phyloP scores from a whole-genome alignment of 2,113 vertebrate genomes.

The Scomber colias region DNA sequence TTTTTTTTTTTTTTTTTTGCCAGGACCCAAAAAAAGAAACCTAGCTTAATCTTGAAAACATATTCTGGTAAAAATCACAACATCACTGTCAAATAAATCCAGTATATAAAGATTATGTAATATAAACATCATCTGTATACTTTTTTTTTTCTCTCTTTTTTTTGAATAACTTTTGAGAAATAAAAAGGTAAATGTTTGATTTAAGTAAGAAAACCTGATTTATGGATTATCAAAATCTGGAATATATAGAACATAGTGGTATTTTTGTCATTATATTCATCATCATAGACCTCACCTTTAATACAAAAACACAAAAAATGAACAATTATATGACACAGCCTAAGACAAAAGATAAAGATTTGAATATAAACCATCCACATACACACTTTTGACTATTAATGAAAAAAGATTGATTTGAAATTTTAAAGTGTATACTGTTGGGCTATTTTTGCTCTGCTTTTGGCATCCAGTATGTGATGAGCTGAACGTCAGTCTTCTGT shows the following conservation, averaged over 20 bases:
- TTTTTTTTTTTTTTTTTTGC: neutral
- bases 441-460: constrained; percentile 20
- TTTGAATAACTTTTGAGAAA: too few relatives aligned
- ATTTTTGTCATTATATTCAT: neutral
- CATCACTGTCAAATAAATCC: too few relatives aligned
- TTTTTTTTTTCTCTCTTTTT: too few relatives aligned
- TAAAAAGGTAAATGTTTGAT: too few relatives aligned
- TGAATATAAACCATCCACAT: neutral
- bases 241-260: neutral
- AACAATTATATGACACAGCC: too few relatives aligned
- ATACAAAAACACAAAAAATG: neutral
- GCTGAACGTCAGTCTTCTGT: constrained; percentile 10
- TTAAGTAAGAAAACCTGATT: neutral
- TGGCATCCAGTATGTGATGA: constrained; percentile 14
- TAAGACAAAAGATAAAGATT: neutral
- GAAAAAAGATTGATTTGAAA: constrained; percentile 3
- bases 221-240: neutral
- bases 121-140: too few relatives aligned
- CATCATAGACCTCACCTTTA: neutral
- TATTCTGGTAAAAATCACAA: neutral
- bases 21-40: too few relatives aligned
- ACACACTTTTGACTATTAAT: neutral
- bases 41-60: too few relatives aligned
- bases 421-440: constrained; percentile 10
- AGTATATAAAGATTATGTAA: too few relatives aligned